Conservation (phyloP, 2,797 vertebrate species). For the Saguinus oedipus region DNA sequence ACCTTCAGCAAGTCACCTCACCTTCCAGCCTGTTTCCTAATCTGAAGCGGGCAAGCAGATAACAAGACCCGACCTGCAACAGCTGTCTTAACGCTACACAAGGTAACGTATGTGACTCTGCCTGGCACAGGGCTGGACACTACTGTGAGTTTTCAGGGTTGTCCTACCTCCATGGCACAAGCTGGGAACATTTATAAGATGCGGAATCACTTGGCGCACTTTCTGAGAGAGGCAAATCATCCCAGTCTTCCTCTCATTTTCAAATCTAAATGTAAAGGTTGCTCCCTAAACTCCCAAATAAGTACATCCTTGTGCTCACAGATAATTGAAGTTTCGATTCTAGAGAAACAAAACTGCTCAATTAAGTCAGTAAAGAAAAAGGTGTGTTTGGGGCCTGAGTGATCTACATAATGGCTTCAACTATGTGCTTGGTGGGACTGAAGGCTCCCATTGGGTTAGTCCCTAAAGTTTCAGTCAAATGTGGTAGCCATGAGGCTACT, state of each 20-base stretch:
- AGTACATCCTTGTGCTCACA: neutral
- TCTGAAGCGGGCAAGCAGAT: neutral
- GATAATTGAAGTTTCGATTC: neutral
- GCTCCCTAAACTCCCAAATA: neutral
- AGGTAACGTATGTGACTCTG: neutral
- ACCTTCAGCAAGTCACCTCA: neutral
- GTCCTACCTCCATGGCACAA: neutral
- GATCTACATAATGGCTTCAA: neutral
- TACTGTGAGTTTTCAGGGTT: neutral
- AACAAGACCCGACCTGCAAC: neutral
- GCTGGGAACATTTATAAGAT: neutral
- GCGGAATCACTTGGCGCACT: neutral
- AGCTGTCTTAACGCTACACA: neutral
- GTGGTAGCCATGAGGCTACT: neutral
- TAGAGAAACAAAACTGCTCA: neutral
- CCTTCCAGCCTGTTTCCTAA: neutral
- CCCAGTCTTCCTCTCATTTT: neutral
- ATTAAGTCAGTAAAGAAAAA: neutral
- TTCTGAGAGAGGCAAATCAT: neutral
- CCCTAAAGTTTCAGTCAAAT: neutral
- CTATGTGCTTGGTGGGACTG: neutral
- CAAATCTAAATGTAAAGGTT: neutral
- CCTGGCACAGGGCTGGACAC: neutral
- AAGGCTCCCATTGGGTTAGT: neutral
- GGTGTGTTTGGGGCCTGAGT: neutral